A percentile compares a stretch with the other conserved stretches of the same genome.
Evolutionary conservation across 2,888 invertebrate species (phyloP).

Genomic region (Apamea monoglypha): DNA sequence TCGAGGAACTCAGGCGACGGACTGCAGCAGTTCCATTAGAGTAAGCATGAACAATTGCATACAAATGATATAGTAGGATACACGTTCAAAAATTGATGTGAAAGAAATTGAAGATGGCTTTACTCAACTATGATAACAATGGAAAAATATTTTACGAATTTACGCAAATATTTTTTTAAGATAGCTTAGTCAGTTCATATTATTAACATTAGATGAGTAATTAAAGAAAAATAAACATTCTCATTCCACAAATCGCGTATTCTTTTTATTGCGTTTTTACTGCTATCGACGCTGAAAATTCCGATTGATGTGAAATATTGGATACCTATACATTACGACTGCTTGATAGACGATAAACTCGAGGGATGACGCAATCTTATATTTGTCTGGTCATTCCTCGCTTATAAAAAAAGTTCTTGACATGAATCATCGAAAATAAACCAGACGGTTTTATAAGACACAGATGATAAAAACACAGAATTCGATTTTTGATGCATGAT

Average conservation of each 20-base stretch:
- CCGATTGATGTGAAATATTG: slow-evolving; percentile 37
- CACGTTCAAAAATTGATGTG: background rate
- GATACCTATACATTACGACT: slow-evolving; percentile 14
- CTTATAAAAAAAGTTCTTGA: background rate
- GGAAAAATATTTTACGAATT: background rate
- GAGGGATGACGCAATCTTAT: slow-evolving; percentile 28
- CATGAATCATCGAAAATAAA: background rate
- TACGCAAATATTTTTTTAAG: background rate
- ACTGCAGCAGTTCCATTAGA: slow-evolving; percentile 73
- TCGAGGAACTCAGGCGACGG: slow-evolving; percentile 90
- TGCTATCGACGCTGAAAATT: slow-evolving; percentile 20
- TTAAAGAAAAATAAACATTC: slow-evolving; percentile 33
- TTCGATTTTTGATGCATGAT: too few species aligned
- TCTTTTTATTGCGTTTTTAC: slow-evolving; percentile 34
- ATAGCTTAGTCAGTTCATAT: background rate
- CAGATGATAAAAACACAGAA: background rate
- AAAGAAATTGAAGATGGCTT: background rate
- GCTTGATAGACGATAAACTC: slow-evolving; percentile 25
- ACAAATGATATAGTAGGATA: background rate
- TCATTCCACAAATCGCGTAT: background rate
- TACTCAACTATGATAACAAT: background rate
- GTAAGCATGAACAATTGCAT: slow-evolving; percentile 64
- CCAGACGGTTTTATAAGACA: too few species aligned
- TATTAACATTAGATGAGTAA: slow-evolving; percentile 6
- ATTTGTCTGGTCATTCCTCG: background rate